These are phyloP conservation scores for Lepus townsendii DNA, from an alignment of 2,797 vertebrate species.

Conservation along the genomic window DNA sequence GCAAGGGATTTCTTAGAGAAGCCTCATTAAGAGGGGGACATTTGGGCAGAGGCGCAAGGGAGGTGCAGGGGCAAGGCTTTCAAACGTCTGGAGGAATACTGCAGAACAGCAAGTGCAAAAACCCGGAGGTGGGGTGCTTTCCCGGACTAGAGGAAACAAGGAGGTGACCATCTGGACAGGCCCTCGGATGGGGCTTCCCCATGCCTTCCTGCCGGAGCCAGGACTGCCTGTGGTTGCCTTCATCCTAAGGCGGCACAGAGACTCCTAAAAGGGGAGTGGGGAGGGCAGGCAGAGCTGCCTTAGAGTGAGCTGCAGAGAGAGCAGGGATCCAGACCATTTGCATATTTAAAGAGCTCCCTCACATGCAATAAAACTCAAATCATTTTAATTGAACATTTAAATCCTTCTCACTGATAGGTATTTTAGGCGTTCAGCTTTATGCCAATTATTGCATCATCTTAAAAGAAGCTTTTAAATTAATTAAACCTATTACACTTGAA, in stretches of 20 bases:
- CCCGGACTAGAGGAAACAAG: constrained; percentile 7
- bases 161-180: not conserved
- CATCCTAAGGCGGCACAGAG: not conserved
- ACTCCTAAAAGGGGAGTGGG: not conserved
- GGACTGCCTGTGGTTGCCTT: not conserved
- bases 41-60: not conserved
- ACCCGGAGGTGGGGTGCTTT: not conserved
- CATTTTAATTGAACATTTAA: constrained; percentile 79
- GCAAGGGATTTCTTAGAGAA: not conserved
- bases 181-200: not conserved
- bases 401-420: constrained; percentile 65
- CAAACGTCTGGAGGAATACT: not conserved
- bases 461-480: constrained; percentile 83
- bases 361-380: constrained; percentile 67
- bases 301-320: not conserved
- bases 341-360: constrained; percentile 61
- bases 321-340: not conserved
- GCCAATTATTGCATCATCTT: constrained; percentile 80
- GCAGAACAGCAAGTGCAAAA: not conserved
- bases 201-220: not conserved
- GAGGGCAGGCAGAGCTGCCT: not conserved
- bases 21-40: not conserved
- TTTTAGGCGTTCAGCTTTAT: constrained; percentile 71
- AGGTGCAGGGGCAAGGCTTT: not conserved
- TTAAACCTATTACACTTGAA: constrained; percentile 79